Evolutionary conservation across 2,888 invertebrate genomes (phyloP).

Genomic region (Pyrrhosoma nymphula): DNA sequence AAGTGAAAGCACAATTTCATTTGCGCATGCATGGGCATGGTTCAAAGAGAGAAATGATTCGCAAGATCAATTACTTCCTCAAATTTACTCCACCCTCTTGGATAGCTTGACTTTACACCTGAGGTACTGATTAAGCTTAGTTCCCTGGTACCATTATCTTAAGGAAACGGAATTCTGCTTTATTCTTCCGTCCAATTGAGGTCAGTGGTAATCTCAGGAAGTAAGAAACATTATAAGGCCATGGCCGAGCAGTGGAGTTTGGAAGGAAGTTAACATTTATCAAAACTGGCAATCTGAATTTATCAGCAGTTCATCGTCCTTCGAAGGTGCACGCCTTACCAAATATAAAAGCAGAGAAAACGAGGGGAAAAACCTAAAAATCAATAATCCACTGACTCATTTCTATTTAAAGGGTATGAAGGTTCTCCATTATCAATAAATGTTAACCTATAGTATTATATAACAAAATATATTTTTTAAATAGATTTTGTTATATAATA

Average conservation of each 20-base stretch:
- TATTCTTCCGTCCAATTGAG: neutral
- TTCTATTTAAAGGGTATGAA: neutral
- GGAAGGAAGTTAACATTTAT: constrained; percentile 23
- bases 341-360: neutral
- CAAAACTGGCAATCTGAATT: neutral
- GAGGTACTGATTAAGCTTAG: neutral
- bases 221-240: neutral
- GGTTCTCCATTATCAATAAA: too few relatives aligned
- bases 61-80: neutral
- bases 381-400: neutral
- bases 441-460: too few relatives aligned
- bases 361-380: neutral
- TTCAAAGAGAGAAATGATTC: neutral
- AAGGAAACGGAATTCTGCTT: constrained; percentile 29
- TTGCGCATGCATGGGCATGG: neutral
- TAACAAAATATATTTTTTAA: too few relatives aligned
- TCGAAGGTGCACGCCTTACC: neutral
- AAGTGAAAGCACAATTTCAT: neutral
- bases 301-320: constrained; percentile 61
- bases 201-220: constrained; percentile 16
- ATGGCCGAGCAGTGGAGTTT: neutral
- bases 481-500: too few relatives aligned
- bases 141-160: neutral
- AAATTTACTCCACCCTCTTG: neutral
- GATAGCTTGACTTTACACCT: neutral